Evolutionary conservation across 2,113 vertebrate genomes (phyloP), one percentile per base, ranked within the genome.

Genomic region (Bos indicus): DNA sequence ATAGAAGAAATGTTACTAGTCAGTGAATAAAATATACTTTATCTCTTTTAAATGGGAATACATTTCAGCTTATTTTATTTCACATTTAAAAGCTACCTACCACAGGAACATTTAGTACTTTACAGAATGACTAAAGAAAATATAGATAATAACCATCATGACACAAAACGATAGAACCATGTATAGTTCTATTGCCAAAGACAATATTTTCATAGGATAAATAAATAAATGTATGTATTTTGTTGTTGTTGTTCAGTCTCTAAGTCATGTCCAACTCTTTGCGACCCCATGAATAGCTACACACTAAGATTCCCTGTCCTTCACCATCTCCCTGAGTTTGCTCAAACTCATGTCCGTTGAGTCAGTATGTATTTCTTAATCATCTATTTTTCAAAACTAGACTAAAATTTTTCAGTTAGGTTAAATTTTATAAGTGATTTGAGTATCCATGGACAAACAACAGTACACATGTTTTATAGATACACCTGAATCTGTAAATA

Each of bases 81-180:
- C 25, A 67, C 19, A 96, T 26, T 15, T 13, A 19, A 86, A 93
- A 94, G 5, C 62, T 80, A 60, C 9, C 86, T 74, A 97, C 40
- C 62, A 52, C 9, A 81, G 28, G 12, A 86, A 3, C 23, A 91
- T 43, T 15, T 13, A 78, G 48, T 5, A 71, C 19, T 95, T 94
- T 62, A 33, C 21, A 86, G 43, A 82, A 92, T n/a, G 12, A 91
- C 88, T 83, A 82, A 85, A 89, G 40, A 91, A 93, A 97, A 94
- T 46, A 54, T 8, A 83, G 28, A 51, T 57, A 81, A 74, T 57
- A 91, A 46, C 3, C 8, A 46, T 82, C 83, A 83, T 71, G 36
- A 87, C 80, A 89, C 48, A 87, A 95, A 95, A 33, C 26, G 10
- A 95, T 14, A 96, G 51, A 94, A 88, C 2, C 19, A 6, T 85